Evolutionary conservation across 2,797 vertebrate genomes (phyloP), one percentile per base, ranked within the genome.

Genomic region (Coregonus sp.): DNA sequence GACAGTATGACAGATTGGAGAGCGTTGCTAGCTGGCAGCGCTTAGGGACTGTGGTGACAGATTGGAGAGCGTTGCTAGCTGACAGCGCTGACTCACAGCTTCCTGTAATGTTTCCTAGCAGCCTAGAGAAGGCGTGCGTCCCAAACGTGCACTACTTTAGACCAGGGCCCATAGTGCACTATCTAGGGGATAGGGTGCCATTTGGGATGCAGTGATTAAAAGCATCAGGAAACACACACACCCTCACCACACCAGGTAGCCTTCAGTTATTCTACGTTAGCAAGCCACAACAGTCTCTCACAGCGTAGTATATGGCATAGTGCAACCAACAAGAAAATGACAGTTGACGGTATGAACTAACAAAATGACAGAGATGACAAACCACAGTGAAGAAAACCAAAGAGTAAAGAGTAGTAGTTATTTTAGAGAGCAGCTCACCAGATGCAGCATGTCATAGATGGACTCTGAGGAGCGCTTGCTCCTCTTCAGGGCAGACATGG

Each of bases 401-500:
- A 6, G 11, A 71, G 76, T 16, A 40, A 16, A 20, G 73, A 20
- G 16, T 3, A 15, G n/a, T 54, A 80, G 51, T 18, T 0, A 69
- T 37, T 69, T 4, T n/a, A 85, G 54, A 72, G 83, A 63, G 56
- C 70, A 76, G 83, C 94, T 95, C 92, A 95, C 95, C 94, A 95
- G 88, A 85, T 95, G 92, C 56, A 96, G 95, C 84, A 96, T 89
- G 85, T 93, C 95, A 89, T 94, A 94, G 74, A 96, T 81, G 59
- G 96, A 96, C 82, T 95, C 96, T 0, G 95, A 89, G 0, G 95
- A 94, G 87, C 90, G 90, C 83, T 86, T 95, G 84, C 89, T 95
- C 93, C 93, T 93, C 94, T 96, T 94, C 81, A 95, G 91, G 63
- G 94, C 93, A 61, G 97, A 96, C 96, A 98, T 97, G 84, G 82